Base-by-base conservation (phyloP, 2,888 invertebrate species). In the Brassicogethes aeneus region DNA sequence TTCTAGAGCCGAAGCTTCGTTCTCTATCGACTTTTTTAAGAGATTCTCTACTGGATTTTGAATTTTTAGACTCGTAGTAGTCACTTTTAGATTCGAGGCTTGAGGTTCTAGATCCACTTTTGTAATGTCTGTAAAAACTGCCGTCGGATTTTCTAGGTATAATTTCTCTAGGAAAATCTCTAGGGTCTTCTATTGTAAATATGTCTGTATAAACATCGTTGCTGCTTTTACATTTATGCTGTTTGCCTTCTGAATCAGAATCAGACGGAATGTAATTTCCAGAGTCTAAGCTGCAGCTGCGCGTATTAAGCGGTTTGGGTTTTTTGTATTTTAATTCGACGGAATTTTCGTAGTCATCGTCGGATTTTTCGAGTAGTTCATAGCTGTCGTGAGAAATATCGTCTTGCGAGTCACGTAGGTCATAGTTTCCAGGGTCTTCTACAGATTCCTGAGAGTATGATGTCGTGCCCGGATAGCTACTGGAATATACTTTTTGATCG, bases 311-410 rank as follows among this genome's bases (percentile, higher is more conserved):
- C 2, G 61, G 51, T 53, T 62, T 65, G 3, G 45, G 16, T 43
- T 56, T 62, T 39, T 60, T 61, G 15, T 53, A 47, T 43, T 64
- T 60, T 35, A 59, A 64, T 32, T 66, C 66, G 33, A 59, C 64
- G 13, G 62, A 63, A 16, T 63, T 61, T 45, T 73, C 71, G 43
- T 68, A 73, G 56, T 77, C 76, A 57, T 79, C 82, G 54, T 78
- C 79, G 43, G 82, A 82, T 60, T 84, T 82, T 63, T 89, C 88
- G 45, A 89, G 71, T 15, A 90, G 69, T 64, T 90, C 90, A 65
- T 90, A 90, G 56, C 88, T 89, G 64, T 90, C 90, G 64, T 90
- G 89, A 17, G 89, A 87, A 17, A 89, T 70, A 68, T 90, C 89
- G 62, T 89, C 89, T 64, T 88, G 88, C 7, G 88, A 88, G 48